Base-by-base conservation (phyloP, 64 coral and sea anemone species). In the Montipora sp. region DNA sequence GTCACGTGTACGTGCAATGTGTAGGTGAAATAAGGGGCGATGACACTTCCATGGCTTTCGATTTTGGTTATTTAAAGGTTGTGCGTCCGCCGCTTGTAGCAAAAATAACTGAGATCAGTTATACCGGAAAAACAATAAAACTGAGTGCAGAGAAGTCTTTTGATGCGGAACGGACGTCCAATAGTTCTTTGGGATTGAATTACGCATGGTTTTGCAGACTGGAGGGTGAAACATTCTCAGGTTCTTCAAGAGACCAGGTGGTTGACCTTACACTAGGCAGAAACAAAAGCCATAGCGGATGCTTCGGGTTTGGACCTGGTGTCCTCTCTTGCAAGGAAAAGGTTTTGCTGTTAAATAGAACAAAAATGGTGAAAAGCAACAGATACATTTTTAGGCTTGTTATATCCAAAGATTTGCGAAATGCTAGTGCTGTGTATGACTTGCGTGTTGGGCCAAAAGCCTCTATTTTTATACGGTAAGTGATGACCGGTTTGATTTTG, bases 161-260 rank as follows among this genome's bases (percentile, higher is more conserved):
- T 75, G 90, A 91, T 59, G 49, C 90, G 1, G 24, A 71, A 12
- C 9, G 1, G 22, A 27, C 9, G 53, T 36, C 58, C 7, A 8
- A n/a, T 45, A 51, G 24, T n/a, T 19, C 51, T 59, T 14, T 16
- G 51, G 70, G 21, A 22, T 23, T 91, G 5, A 48, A 14, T 7
- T 91, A 83, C 45, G 46, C 63, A 48, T 91, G 90, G 90, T 91
- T 61, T 15, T 91, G 90, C 48, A 91, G 73, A 53, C 71, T 75
- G 14, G 69, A 48, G 11, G 22, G n/a, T 47, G 80, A 91, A 45
- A 5, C 24, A 8, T 83, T 76, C 7, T 55, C 67, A 22, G 21
- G 74, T 9, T 15, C 16, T 8, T 9, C 15, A 19, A 7, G 2
- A 13, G 59, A 48, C 36, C 59, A 14, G 7, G 81, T 68, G 51